Percentiles rank a stretch among this genome's conserved stretches.
These are phyloP conservation scores for Stictonetta naevosa DNA, from an alignment of 2,113 vertebrate species.

Conservation along the genomic window DNA sequence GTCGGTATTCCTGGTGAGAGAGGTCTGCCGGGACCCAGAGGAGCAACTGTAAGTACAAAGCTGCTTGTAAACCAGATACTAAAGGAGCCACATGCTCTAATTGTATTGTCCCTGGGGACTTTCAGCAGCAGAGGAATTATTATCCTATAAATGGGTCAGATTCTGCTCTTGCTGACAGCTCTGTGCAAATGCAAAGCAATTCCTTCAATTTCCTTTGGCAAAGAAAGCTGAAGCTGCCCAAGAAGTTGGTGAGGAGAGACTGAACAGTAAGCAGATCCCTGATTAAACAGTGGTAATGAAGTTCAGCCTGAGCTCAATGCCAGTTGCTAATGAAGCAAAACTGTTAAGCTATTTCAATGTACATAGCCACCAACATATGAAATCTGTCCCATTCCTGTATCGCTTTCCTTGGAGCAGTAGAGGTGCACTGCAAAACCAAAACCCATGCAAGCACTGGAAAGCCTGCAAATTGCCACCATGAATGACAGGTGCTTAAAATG, in stretches of 20 bases:
- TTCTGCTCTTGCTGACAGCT: background rate
- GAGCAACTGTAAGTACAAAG: slow-evolving; percentile 86
- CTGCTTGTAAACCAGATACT: background rate
- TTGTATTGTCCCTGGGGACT: background rate
- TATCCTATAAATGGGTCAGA: background rate
- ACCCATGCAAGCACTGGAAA: rapidly evolving
- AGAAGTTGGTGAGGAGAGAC: background rate
- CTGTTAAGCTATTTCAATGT: rapidly evolving
- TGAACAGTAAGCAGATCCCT: background rate
- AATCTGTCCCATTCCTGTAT: background rate
- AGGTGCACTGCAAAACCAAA: background rate
- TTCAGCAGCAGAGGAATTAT: background rate
- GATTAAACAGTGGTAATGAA: rapidly evolving
- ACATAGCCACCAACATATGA: rapidly evolving
- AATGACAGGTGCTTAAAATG: background rate
- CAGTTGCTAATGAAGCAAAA: background rate
- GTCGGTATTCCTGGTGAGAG: slow-evolving; percentile 89
- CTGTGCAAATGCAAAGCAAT: rapidly evolving
- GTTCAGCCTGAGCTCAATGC: background rate
- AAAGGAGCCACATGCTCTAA: rapidly evolving
- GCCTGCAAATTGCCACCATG: rapidly evolving
- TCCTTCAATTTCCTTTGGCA: rapidly evolving
- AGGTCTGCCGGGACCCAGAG: slow-evolving; percentile 89
- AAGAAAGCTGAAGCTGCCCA: background rate
- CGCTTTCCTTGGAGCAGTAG: background rate